Percentiles rank a stretch among this genome's conserved stretches.
Evolutionary conservation across 2,797 vertebrate genomes (phyloP).

Genomic region (Dryobates pubescens): DNA sequence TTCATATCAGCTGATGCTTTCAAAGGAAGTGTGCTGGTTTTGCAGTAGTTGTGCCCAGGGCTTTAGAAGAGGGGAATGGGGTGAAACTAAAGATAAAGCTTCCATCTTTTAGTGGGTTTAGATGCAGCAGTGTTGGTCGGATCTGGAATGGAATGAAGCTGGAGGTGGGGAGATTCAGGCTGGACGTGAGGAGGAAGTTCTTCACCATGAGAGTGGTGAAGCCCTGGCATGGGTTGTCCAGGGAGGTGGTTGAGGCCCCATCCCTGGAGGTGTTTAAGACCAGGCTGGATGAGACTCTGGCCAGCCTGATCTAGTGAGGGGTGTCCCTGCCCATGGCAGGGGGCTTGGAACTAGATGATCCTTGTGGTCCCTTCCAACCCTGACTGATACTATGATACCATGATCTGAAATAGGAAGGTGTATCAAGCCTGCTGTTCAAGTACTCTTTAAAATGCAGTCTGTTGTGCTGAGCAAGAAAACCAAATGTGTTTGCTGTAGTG

Average conservation of each 20-base stretch:
- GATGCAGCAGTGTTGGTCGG: fast-evolving
- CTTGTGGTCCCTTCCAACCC: no score
- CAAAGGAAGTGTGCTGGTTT: neutral
- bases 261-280: no score
- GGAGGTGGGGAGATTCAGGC: no score
- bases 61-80: neutral
- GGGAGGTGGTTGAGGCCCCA: no score
- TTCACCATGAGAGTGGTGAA: no score
- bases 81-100: neutral
- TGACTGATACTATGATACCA: no score
- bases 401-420: neutral
- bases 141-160: neutral
- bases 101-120: neutral
- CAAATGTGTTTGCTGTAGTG: neutral
- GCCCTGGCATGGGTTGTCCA: no score
- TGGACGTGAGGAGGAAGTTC: no score
- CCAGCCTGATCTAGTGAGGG: no score
- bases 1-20: neutral
- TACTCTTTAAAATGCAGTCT: neutral
- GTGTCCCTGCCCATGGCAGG: no score
- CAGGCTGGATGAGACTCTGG: no score
- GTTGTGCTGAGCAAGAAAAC: neutral
- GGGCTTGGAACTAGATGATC: no score
- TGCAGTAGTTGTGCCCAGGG: neutral
- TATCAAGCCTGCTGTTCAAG: neutral